Percentiles rank a stretch among this genome's conserved stretches.
phyloP scores from a whole-genome alignment of 1,140 invertebrate genomes.

The Drosophila bipectinata region DNA sequence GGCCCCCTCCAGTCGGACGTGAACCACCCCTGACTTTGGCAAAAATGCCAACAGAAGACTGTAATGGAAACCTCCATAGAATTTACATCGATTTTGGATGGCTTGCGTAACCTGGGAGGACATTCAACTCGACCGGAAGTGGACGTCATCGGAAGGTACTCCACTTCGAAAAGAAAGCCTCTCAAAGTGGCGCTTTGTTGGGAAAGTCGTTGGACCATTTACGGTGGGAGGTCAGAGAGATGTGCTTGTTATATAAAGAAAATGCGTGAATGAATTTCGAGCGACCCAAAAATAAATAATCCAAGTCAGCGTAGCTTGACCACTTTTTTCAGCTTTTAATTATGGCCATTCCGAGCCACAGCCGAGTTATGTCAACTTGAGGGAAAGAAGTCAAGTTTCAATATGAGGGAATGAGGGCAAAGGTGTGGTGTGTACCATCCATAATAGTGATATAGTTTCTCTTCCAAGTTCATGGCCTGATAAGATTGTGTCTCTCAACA shows the following conservation, averaged over 20 bases:
- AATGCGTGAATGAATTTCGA: conserved; percentile 41
- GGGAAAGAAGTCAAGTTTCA: neutral
- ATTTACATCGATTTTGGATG: conserved; percentile 38
- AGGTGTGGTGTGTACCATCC: no score
- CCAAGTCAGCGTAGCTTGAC: conserved; percentile 42
- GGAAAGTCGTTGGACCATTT: conserved; percentile 17
- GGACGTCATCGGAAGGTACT: conserved; percentile 37
- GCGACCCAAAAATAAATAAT: conserved; percentile 38
- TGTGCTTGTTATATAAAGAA: conserved; percentile 39
- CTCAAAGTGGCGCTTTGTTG: conserved; percentile 30
- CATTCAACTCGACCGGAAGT: conserved; percentile 58
- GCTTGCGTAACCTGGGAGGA: conserved; percentile 50
- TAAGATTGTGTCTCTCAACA: conserved; percentile 22
- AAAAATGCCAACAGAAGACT: conserved; percentile 39
- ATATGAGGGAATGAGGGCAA: no score
- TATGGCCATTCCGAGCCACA: neutral
- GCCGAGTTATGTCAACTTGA: conserved; percentile 60
- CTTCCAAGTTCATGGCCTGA: conserved; percentile 42
- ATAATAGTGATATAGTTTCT: neutral
- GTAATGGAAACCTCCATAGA: conserved; percentile 53
- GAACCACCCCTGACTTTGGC: conserved; percentile 39
- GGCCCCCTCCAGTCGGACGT: neutral
- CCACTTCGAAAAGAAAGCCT: conserved; percentile 13
- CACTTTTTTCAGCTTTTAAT: conserved; percentile 40
- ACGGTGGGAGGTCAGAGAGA: conserved; percentile 22